Conservation (phyloP, 2,113 vertebrate genomes). For the Scomber colias region DNA sequence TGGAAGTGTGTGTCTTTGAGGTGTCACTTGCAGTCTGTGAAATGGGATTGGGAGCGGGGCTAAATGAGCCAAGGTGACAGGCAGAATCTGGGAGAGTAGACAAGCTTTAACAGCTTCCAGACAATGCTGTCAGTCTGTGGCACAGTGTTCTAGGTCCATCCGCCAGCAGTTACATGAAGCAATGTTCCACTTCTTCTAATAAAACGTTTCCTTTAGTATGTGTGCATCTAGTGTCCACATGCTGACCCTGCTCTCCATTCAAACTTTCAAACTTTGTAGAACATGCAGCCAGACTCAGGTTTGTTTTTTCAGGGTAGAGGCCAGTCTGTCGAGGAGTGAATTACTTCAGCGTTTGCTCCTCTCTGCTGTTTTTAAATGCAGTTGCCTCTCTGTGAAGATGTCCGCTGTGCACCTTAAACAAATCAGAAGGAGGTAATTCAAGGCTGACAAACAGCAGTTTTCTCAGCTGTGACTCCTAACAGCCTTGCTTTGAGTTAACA, state of each 20-base stretch:
- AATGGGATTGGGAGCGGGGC: slow-evolving; percentile 14
- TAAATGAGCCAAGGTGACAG: slow-evolving; percentile 41
- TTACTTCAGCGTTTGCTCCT: not conserved
- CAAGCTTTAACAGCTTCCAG: slow-evolving; percentile 23
- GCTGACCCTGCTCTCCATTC: not conserved
- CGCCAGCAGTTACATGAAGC: not conserved
- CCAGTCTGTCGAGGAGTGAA: slow-evolving; percentile 10
- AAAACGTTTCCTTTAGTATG: not conserved
- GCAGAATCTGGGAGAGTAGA: slow-evolving; percentile 28
- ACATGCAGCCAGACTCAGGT: not conserved
- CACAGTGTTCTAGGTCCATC: not conserved
- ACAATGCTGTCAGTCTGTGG: slow-evolving; percentile 7
- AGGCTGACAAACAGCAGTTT: slow-evolving; percentile 3
- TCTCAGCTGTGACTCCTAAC: not conserved
- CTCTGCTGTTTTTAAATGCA: not conserved
- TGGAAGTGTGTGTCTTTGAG: slow-evolving; percentile 2
- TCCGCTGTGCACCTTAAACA: not conserved
- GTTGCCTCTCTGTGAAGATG: slow-evolving; percentile 14
- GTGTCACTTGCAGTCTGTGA: slow-evolving; percentile 39
- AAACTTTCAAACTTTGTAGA: not conserved
- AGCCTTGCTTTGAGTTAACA: not conserved
- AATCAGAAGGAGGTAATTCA: slow-evolving; percentile 8
- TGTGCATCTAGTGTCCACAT: not conserved
- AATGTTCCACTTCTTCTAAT: slow-evolving; percentile 6
- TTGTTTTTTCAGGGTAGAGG: not conserved